Base-by-base conservation (phyloP, 2,888 invertebrate genomes). In the Tridacna crocea region DNA sequence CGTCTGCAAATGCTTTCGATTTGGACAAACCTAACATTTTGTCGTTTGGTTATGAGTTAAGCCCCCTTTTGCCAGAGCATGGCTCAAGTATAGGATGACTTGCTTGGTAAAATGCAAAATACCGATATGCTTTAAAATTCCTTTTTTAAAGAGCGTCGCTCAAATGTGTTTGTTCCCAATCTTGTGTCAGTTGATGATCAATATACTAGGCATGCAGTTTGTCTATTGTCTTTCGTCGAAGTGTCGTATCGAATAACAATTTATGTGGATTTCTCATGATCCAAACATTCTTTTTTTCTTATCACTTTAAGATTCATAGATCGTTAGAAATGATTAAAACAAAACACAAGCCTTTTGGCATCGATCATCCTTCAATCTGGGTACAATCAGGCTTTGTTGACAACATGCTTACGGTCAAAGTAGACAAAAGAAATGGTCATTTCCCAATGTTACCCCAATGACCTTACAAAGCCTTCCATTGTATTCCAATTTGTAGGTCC, bases 191-290 rank as follows among this genome's bases (percentile, higher is more conserved):
- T 19, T 22, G 24, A 13, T 61, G 61, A 61, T 61, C 61, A 61
- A 61, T 61, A 61, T 22, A 61, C 13, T 22, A 17, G 24, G 61
- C 22, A 24, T 61, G 19, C 61, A 61, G 61, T 17, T 0, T 61
- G 22, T n/a, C 61, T 61, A 8, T 61, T 61, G 61, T 61, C 13
- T 61, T 10, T 22, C 61, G 61, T 13, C 61, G 1, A 13, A 22
- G 61, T 1, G 55, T 61, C 26, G 61, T 19, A 61, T 61, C 61
- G 22, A 61, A 61, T 61, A 61, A 68, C 46, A 68, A 68, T 68
- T 68, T 68, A 68, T 46, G 70, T 22, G 51, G 22, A 70, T 70
- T 70, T 70, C 70, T 70, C 70, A 70, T 70, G 70, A 70, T 70
- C 12, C 70, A 70, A 70, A 24, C 51, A 70, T 70, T 70, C 61